These are phyloP conservation scores for Bungarus multicinctus DNA, from an alignment of 2,113 vertebrate genomes.

Conservation along the genomic window DNA sequence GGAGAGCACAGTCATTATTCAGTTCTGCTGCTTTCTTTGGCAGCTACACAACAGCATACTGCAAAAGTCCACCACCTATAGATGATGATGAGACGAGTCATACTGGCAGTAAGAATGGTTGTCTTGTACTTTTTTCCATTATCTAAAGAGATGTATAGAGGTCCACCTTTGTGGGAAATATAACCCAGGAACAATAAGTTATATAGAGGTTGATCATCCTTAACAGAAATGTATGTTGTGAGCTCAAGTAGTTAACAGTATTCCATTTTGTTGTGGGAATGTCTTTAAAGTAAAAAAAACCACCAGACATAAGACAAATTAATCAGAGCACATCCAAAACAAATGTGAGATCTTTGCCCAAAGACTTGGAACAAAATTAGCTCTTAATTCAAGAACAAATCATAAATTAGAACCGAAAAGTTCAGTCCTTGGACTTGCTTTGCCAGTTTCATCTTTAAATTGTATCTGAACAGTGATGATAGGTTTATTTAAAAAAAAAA, in stretches of 20 bases:
- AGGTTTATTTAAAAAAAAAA: not conserved
- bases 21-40: not conserved
- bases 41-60: not conserved
- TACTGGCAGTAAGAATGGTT: not conserved
- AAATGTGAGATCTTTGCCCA: not conserved
- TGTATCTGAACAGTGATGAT: constrained; percentile 16
- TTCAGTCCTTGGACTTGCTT: constrained; percentile 24
- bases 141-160: not conserved
- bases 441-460: not conserved
- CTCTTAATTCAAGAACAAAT: constrained; percentile 7
- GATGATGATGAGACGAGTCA: not conserved
- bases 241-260: not conserved
- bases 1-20: not conserved
- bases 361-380: not conserved
- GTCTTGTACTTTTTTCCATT: not conserved
- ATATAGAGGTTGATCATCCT: not conserved
- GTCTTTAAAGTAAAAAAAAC: not conserved
- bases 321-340: not conserved
- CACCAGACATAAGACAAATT: not conserved
- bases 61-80: not conserved
- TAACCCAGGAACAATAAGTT: not conserved
- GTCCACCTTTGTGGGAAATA: not conserved
- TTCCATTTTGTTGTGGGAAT: not conserved
- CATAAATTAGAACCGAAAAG: constrained; percentile 6
- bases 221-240: not conserved